A percentile compares a stretch with the other conserved stretches of the same genome.
phyloP scores from a whole-genome alignment of 1,140 invertebrate species.

The Asobara japonica region DNA sequence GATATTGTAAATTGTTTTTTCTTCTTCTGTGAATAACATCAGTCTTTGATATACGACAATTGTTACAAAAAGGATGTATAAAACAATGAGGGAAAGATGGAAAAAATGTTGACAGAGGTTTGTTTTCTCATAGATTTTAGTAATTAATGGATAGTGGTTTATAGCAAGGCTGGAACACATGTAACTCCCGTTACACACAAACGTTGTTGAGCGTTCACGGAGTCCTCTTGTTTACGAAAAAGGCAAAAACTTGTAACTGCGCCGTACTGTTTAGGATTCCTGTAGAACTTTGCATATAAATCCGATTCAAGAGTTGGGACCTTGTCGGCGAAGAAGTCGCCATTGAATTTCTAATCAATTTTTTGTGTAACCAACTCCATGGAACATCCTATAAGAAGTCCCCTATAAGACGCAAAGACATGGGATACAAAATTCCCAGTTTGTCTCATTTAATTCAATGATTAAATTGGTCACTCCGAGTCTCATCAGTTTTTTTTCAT shows the following conservation, averaged over 20 bases:
- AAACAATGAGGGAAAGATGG: slow-evolving; percentile 36
- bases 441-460: no score
- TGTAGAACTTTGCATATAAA: no score
- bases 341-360: no score
- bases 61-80: slow-evolving; percentile 35
- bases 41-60: slow-evolving; percentile 55
- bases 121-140: background rate
- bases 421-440: no score
- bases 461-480: slow-evolving; percentile 37
- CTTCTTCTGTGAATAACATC: slow-evolving; percentile 49
- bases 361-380: no score
- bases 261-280: no score
- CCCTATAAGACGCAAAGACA: no score
- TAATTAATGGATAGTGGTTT: background rate
- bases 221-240: no score
- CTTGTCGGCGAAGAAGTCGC: no score
- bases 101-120: background rate
- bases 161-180: slow-evolving; percentile 14
- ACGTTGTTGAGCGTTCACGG: slow-evolving; percentile 41
- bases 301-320: no score
- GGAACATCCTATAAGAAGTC: no score
- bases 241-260: no score
- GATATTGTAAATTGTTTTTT: slow-evolving; percentile 18
- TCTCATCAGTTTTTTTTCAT: slow-evolving; percentile 9
- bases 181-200: background rate